These are phyloP conservation scores for Oscheius sp. DNA, from an alignment of 2,888 invertebrate species.

Conservation along the genomic window DNA sequence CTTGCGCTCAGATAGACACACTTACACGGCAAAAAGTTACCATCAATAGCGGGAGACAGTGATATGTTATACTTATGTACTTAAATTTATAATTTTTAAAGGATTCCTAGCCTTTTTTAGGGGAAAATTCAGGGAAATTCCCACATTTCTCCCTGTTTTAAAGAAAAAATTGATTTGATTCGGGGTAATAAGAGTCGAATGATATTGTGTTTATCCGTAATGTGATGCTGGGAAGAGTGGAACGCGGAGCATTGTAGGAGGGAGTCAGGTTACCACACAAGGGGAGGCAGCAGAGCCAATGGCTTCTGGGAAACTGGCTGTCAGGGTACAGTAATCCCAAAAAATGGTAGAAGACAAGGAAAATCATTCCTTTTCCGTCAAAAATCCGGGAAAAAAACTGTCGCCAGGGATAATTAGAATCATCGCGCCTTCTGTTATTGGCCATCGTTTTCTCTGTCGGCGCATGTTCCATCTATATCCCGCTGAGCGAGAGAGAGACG, in stretches of 20 bases:
- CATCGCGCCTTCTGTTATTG: neutral
- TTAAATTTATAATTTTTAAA: too few species aligned
- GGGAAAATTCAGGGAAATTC: neutral
- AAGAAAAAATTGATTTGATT: too few species aligned
- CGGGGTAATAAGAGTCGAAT: slow-evolving; percentile 2
- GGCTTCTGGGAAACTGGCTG: neutral
- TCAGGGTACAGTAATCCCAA: too few species aligned
- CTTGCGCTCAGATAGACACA: slow-evolving; percentile 38
- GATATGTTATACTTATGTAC: too few species aligned
- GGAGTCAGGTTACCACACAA: slow-evolving; percentile 21
- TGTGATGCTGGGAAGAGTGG: slow-evolving; percentile 24
- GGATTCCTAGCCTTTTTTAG: neutral
- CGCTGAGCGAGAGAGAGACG: neutral
- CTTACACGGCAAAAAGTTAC: slow-evolving; percentile 39
- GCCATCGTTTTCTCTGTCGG: slow-evolving; percentile 1
- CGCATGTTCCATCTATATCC: neutral
- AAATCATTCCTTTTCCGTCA: too few species aligned
- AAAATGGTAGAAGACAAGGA: too few species aligned
- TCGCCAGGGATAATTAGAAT: too few species aligned
- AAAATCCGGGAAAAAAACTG: too few species aligned
- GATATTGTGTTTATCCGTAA: slow-evolving; percentile 36
- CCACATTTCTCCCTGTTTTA: too few species aligned
- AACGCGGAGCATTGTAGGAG: slow-evolving; percentile 31
- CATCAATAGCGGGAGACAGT: too few species aligned
- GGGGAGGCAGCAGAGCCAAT: neutral